Percentiles rank a stretch among this genome's conserved stretches.
Conservation (phyloP, 2,888 invertebrate species). For the Cecidostiba fungosa region DNA sequence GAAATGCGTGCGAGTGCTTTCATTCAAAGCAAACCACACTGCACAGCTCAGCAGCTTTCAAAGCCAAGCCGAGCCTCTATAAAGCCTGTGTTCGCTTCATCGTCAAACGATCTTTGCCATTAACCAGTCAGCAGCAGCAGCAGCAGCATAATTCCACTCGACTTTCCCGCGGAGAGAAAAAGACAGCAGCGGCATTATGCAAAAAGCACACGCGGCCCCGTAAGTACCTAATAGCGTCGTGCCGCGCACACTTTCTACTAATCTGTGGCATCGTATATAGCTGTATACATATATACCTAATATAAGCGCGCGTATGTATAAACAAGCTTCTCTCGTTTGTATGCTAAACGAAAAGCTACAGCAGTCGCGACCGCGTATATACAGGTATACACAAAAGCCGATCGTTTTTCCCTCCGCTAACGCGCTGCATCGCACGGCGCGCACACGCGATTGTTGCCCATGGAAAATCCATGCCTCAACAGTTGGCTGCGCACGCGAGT, state of each 20-base stretch:
- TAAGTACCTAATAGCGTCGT: too few relatives aligned
- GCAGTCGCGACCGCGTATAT: too few relatives aligned
- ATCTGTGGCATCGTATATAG: slow-evolving; percentile 1
- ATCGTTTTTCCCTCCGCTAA: not conserved
- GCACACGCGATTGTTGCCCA: not conserved
- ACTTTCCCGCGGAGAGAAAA: too few relatives aligned
- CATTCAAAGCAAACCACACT: not conserved
- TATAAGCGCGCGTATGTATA: not conserved
- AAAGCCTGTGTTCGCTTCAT: not conserved
- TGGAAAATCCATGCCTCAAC: not conserved
- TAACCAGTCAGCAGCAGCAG: not conserved
- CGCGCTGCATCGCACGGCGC: not conserved
- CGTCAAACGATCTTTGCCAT: not conserved
- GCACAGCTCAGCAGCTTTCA: not conserved
- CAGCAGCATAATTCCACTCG: not conserved
- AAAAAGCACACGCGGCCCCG: not conserved
- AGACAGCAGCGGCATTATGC: not conserved
- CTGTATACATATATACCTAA: not conserved
- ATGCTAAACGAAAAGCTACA: not conserved
- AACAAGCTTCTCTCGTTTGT: slow-evolving; percentile 42
- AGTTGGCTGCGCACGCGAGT: not conserved
- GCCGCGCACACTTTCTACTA: too few relatives aligned
- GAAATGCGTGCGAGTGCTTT: not conserved
- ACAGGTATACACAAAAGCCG: not conserved
- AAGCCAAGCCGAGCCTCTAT: not conserved